Base-by-base conservation (phyloP, 2,113 vertebrate species). In the Eleginops maclovinus region DNA sequence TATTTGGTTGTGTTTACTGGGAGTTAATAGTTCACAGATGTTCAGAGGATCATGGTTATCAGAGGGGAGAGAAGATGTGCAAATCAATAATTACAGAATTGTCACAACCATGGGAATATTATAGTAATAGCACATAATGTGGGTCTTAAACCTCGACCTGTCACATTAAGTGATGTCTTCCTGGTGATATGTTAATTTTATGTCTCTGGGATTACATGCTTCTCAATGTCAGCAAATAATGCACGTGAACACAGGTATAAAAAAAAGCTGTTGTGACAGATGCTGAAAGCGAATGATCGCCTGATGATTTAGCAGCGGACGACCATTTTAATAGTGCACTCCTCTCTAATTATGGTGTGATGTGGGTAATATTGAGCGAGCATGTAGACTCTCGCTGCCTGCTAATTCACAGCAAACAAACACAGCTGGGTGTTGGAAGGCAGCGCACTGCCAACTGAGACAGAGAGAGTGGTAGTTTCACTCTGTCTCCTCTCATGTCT, bases 351-450 rank as follows among this genome's bases (percentile, higher is more conserved):
- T 92, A 90, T 85, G 77, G 79, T 82, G 87, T 68, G 81, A 90
- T 91, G 79, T 85, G 90, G 84, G 79, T 90, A 93, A 93, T 90
- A 92, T 88, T 83, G 84, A 90, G 82, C 50, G 82, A 83, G 85
- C 87, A 85, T 87, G 91, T 86, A 84, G 76, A 87, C 81, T 87
- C 91, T 82, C 75, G 86, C 89, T 94, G 91, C 88, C 89, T 90
- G 91, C 91, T 93, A 90, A 90, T 93, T 91, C 90, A 86, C 83
- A 82, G 85, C 89, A 93, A 93, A 93, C 92, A 94, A 93, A 94
- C 92, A 93, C 94, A 94, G 94, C 93, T 93, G 93, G 88, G 84
- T 88, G 88, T 88, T 89, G 82, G 83, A 86, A 89, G 75, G 82
- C 77, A 81, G 77, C 24, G 55, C 81, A 75, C 68, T 86, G 89